These are phyloP conservation scores for Drosophila leonis DNA, from an alignment of 2,888 invertebrate genomes.

Conservation along the genomic window DNA sequence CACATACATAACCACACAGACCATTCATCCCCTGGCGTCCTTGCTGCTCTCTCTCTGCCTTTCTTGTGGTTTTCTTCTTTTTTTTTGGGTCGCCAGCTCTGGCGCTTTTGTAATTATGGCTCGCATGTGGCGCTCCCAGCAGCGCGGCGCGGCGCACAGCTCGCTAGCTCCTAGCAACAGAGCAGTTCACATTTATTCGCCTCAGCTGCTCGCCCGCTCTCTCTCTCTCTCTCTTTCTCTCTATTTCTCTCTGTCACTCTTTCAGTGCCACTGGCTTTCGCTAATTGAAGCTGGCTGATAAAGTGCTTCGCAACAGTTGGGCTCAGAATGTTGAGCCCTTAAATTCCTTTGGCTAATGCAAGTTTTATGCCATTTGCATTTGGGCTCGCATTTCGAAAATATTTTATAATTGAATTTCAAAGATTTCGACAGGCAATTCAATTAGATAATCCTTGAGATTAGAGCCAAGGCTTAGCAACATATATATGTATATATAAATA, in stretches of 20 bases:
- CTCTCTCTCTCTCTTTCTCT: background rate
- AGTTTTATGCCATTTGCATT: conserved; percentile 29
- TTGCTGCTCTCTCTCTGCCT: conserved; percentile 1
- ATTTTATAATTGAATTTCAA: conserved; percentile 12
- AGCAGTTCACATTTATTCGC: conserved; percentile 32
- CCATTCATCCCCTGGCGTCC: conserved; percentile 2
- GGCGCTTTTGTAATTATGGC: conserved; percentile 73
- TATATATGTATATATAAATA: background rate
- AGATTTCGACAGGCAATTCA: conserved; percentile 9
- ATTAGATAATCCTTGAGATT: conserved; percentile 1
- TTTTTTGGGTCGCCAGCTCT: conserved; percentile 55
- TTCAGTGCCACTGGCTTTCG: background rate
- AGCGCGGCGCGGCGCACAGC: conserved; percentile 1
- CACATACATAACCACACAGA: background rate
- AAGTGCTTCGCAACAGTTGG: conserved; percentile 49
- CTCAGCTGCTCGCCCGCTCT: background rate
- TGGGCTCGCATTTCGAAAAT: background rate
- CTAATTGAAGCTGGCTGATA: conserved; percentile 62
- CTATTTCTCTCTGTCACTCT: background rate
- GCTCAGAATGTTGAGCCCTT: conserved; percentile 22
- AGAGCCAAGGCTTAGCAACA: conserved; percentile 3
- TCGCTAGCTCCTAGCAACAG: conserved; percentile 31
- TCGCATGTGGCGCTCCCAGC: conserved; percentile 39
- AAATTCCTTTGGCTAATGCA: conserved; percentile 20
- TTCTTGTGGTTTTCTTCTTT: conserved; percentile 16